Evolutionary conservation across 2,888 invertebrate species (phyloP).

Genomic region (Branchipolynoe longqiensis): DNA sequence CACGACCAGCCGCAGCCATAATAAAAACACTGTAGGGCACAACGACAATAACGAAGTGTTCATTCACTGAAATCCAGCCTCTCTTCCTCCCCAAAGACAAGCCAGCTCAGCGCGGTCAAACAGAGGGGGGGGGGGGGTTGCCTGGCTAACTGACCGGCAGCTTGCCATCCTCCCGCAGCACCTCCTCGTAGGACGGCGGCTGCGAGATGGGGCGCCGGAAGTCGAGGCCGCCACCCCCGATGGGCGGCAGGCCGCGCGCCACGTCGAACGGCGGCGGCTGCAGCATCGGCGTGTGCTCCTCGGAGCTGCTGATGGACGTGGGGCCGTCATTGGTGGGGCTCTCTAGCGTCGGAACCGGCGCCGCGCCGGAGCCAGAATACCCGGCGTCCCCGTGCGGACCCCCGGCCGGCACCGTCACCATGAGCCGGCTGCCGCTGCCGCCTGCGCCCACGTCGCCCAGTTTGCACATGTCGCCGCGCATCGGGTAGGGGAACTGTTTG

Average conservation of each 20-base stretch:
- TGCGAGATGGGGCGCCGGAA: constrained; percentile 31
- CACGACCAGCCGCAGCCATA: no score
- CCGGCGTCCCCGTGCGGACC: neutral
- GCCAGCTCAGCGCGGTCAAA: no score
- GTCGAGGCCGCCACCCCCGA: constrained; percentile 13
- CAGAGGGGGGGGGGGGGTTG: no score
- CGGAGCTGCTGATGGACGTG: constrained; percentile 19
- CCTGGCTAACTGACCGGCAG: constrained; percentile 22
- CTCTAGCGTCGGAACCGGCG: neutral
- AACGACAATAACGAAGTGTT: no score
- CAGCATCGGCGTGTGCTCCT: constrained; percentile 56
- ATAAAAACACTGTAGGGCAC: no score
- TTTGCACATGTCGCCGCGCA: neutral
- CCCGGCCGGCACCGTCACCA: neutral
- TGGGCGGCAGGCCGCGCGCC: constrained; percentile 1
- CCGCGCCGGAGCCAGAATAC: neutral
- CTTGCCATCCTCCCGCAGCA: constrained; percentile 59
- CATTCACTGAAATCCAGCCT: no score
- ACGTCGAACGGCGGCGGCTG: constrained; percentile 26
- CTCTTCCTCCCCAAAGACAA: no score
- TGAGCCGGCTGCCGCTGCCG: neutral
- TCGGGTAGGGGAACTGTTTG: neutral
- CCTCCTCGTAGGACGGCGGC: constrained; percentile 61
- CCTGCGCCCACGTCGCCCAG: neutral
- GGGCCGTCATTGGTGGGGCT: constrained; percentile 11